Evolutionary conservation across 2,888 invertebrate species (phyloP).

Genomic region (Agrotis segetum): DNA sequence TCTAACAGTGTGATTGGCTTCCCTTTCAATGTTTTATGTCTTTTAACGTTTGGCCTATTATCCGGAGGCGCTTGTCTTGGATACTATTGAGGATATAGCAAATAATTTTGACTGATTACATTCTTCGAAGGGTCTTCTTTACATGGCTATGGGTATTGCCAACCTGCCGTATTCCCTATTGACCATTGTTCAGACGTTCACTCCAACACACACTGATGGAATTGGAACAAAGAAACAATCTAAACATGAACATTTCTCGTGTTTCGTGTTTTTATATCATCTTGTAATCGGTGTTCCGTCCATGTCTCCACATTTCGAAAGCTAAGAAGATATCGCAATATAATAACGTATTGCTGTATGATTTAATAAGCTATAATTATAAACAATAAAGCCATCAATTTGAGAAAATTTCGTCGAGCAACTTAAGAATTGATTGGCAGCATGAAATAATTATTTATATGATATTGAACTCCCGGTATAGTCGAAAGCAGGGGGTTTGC

Average conservation of each 20-base stretch:
- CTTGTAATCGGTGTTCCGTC: background rate
- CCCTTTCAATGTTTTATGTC: background rate
- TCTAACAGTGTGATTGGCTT: background rate
- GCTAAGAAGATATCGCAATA: constrained; percentile 9
- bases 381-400: constrained; percentile 33
- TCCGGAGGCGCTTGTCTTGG: constrained; percentile 2
- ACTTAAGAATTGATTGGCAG: constrained; percentile 26
- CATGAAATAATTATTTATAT: constrained; percentile 22
- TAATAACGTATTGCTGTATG: constrained; percentile 22
- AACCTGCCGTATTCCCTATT: background rate
- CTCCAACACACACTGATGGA: background rate
- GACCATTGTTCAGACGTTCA: background rate
- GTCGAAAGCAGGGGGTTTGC: constrained; percentile 2
- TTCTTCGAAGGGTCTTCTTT: background rate
- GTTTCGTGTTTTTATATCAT: constrained; percentile 2
- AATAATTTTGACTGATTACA: background rate
- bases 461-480: background rate
- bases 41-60: background rate
- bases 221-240: background rate
- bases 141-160: background rate
- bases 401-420: constrained; percentile 23
- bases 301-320: constrained; percentile 26
- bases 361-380: constrained; percentile 29
- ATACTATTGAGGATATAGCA: background rate
- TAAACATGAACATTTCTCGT: background rate